Conservation (phyloP, 64 coral and sea anemone species). For the Montipora capricornis region DNA sequence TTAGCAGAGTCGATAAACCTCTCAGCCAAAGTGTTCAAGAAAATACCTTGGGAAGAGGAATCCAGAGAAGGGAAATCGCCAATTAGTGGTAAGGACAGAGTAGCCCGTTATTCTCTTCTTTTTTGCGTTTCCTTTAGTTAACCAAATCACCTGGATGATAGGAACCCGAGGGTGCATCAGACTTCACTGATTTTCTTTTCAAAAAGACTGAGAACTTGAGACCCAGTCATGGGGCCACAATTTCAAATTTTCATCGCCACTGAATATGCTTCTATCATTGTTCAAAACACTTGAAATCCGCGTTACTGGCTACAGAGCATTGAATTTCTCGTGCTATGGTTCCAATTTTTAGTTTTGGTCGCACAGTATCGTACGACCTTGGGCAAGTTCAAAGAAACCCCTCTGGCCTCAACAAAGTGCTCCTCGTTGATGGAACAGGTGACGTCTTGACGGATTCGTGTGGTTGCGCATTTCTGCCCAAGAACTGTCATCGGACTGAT, state of each 20-base stretch:
- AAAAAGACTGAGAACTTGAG: too few species aligned
- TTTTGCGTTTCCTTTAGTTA: background rate
- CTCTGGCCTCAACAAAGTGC: too few species aligned
- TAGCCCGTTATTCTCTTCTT: background rate
- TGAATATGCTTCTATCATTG: background rate
- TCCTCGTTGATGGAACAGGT: background rate
- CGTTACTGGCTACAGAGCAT: too few species aligned
- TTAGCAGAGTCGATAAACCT: too few species aligned
- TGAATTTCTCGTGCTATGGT: background rate
- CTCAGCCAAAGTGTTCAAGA: background rate
- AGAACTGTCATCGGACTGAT: too few species aligned
- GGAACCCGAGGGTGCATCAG: background rate
- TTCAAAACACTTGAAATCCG: background rate
- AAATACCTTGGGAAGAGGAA: background rate
- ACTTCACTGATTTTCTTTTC: background rate
- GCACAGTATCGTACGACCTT: background rate
- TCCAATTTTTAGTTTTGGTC: background rate
- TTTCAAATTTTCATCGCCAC: too few species aligned
- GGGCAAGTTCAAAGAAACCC: background rate
- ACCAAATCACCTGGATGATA: background rate
- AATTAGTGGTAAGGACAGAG: background rate
- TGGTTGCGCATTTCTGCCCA: background rate
- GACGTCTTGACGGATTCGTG: background rate
- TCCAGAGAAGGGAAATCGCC: background rate
- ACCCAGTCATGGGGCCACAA: too few species aligned